A percentile compares a stretch with the other conserved stretches of the same genome.
These are phyloP conservation scores for Sycophaga agraensis DNA, from an alignment of 1,140 invertebrate species.

Conservation along the genomic window DNA sequence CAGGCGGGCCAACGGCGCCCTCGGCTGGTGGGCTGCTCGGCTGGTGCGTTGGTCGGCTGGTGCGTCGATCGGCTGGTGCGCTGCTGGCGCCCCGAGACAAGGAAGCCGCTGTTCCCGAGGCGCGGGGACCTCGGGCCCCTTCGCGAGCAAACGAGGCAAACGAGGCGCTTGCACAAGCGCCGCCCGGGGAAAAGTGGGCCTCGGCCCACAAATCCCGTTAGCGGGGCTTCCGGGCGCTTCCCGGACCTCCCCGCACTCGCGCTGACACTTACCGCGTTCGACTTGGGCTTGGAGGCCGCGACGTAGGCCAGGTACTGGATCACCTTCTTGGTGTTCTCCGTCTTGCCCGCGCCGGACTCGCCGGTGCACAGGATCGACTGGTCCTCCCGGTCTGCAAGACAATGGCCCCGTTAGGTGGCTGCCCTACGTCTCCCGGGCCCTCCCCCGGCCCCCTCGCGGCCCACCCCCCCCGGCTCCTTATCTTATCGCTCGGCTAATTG, in stretches of 20 bases:
- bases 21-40: no score
- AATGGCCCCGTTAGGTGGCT: no score
- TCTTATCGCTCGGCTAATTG: no score
- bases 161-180: not conserved
- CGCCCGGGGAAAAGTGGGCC: no score
- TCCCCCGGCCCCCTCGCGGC: no score
- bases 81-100: not conserved
- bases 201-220: not conserved
- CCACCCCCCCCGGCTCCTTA: no score
- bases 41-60: no score
- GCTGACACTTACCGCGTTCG: conserved; percentile 77
- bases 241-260: not conserved
- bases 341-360: conserved; percentile 99
- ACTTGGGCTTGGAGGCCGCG: conserved; percentile 93
- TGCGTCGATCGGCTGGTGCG: no score
- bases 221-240: not conserved
- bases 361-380: conserved; percentile 99
- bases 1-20: no score
- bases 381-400: conserved; percentile 92
- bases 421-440: no score
- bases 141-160: not conserved
- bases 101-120: not conserved
- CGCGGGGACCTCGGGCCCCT: not conserved
- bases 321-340: conserved; percentile 99
- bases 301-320: conserved; percentile 99